Base-by-base conservation (phyloP, 1,140 invertebrate genomes). In the Ganaspis sp. region DNA sequence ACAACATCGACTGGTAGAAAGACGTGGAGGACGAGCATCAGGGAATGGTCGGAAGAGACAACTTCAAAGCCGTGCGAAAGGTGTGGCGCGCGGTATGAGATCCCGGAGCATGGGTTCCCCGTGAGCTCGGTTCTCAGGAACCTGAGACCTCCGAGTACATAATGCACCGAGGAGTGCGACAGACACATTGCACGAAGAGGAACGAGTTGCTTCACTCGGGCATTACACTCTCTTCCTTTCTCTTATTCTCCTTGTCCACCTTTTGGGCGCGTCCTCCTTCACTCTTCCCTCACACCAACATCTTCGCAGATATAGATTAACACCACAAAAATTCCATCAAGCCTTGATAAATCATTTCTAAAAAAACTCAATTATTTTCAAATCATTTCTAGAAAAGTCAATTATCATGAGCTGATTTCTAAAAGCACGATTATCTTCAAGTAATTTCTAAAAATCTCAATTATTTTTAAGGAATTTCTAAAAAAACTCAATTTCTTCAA, bases 81-180 rank as follows among this genome's bases (percentile, higher is more conserved):
- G 82, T 70, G 81, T 75, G 81, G 74, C 77, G 58, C 49, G 72
- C 54, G 72, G 74, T 64, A 82, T 74, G 76, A 40, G 73, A 76
- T 75, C 73, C 45, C 40, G 64, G 54, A 75, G 81, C 82, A 80
- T 77, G 75, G 78, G 77, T 81, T 38, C 74, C 76, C 70, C 74
- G 40, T 29, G 77, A 53, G 77, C 64, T 79, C 45, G 69, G 75
- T 83, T 83, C 82, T 83, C 82, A 83, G 81, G 82, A 83, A 82
- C 78, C 76, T 75, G 76, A 82, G 82, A 83, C 82, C 82, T 75
- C 75, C 75, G 76, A 82, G 82, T 80, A 82, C 70, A 82, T 82
- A 83, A 82, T 82, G 81, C 78, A 71, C 70, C 72, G 37, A 80
- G 74, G n/a, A n/a, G n/a, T n/a, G n/a, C n/a, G n/a, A n/a, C n/a